Base-by-base conservation (phyloP, 2,888 invertebrate species). In the Lasioglossum vierecki region DNA sequence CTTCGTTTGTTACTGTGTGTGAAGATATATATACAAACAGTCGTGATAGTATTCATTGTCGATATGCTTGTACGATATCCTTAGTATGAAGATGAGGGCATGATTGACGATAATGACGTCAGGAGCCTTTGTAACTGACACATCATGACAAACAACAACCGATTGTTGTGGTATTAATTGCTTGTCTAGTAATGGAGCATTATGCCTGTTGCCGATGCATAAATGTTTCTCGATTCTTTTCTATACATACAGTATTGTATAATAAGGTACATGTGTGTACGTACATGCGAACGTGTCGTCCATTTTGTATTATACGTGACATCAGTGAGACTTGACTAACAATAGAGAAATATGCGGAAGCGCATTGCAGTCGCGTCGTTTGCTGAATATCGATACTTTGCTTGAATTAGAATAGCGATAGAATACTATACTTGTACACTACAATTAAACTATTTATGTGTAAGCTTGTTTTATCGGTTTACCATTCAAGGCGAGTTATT, bases 271-370 rank as follows among this genome's bases (percentile, higher is more conserved):
- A n/a, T 70, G 4, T 41, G 22, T 35, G 41, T 30, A 66, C 57
- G 77, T 60, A 73, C 57, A 30, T n/a, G 73, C 68, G 76, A 68
- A 70, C 44, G 44, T 74, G 84, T 80, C 84, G 84, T 57, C 71
- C 84, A 78, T 78, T 66, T 49, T 26, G 75, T 72, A 75, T 44
- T 70, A 86, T 76, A 53, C 66, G 53, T 77, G 80, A 76, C 70
- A 72, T 75, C 80, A 81, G 78, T 60, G 63, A 46, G 74, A 57
- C 76, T 30, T 46, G 39, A 41, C 13, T 80, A 84, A 84, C 84
- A 80, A 84, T 72, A 75, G 84, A 46, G 84, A 85, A 80, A 80
- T 78, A 85, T 84, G 85, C 85, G 85, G 85, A 85, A 85, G 85
- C 71, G 35, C 57, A 76, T n/a, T 68, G 80, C 72, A 18, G 84